A percentile compares a stretch with the other conserved stretches of the same genome.
Conservation (phyloP, 53 echinoderm and acorn worm genomes). For the Temnopleurus reevesii region DNA sequence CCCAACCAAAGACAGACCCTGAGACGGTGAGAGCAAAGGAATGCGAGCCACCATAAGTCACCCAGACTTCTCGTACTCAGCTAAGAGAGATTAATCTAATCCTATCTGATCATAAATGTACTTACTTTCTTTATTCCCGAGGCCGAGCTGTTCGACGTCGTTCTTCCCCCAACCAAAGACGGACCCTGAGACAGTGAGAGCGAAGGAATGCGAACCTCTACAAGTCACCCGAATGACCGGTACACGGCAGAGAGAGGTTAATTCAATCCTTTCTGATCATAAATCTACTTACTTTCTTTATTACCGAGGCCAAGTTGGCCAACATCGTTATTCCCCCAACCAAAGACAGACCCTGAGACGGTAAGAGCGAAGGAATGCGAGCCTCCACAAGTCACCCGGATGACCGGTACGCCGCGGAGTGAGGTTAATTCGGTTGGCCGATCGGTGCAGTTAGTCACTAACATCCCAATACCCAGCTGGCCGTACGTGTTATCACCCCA, state of each 20-base stretch:
- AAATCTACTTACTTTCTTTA: constrained; percentile 62
- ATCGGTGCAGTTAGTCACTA: background rate
- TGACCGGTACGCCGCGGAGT: constrained; percentile 72
- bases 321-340: constrained; percentile 88
- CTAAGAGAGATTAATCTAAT: constrained; percentile 56
- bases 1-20: constrained; percentile 95
- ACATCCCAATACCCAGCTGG: constrained; percentile 77
- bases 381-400: constrained; percentile 80
- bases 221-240: constrained; percentile 3
- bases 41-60: constrained; percentile 85
- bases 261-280: background rate
- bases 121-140: constrained; percentile 48
- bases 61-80: constrained; percentile 67
- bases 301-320: constrained; percentile 92
- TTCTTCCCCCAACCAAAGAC: constrained; percentile 98
- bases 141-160: constrained; percentile 82
- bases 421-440: constrained; percentile 71
- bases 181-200: constrained; percentile 82
- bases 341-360: constrained; percentile 86
- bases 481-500: constrained; percentile 93
- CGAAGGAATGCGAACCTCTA: constrained; percentile 41
- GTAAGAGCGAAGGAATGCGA: constrained; percentile 81
- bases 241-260: constrained; percentile 65
- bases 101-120: too few species aligned
- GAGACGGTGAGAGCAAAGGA: constrained; percentile 82